Base-by-base conservation (phyloP, 2,888 invertebrate species). In the Scotopteryx bipunctaria region DNA sequence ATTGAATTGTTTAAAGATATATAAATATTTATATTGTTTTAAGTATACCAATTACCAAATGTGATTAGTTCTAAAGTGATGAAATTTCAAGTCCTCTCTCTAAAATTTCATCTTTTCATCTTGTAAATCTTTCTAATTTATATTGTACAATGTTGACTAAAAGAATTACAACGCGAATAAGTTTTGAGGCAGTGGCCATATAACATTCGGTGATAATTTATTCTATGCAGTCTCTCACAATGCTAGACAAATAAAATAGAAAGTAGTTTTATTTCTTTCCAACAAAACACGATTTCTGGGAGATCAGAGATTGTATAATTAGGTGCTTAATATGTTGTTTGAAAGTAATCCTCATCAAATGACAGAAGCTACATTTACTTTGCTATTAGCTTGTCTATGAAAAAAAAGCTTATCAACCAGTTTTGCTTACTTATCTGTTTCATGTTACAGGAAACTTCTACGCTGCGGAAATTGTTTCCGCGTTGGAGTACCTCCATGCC, bases 401-500 rank as follows among this genome's bases (percentile, higher is more conserved):
- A 32, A 14, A 8, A 32, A 6, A 8, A 6, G 8, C n/a, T n/a
- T 15, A 15, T 9, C 19, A 6, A 19, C 1, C 23, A 37, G 13
- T 23, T 21, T 15, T 21, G 2, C 9, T 8, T 23, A 16, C 4
- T 14, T 37, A 4, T 16, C 3, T 27, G n/a, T 13, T 44, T 59
- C 35, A 57, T 50, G 53, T 71, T 62, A 17, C 82, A 94, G 94
- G 95, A 55, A 96, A 96, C 76, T 99, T 99, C 87, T 99, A 98
- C 87, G 95, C 97, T 2, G 93, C 97, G 40, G 99, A 99, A 92
- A 98, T 99, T 66, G 94, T 98, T 16, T 94, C 95, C 52, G 98
- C 98, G 0, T 83, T 99, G 67, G 98, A 98, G 78, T 99, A 99
- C 80, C 93, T 99, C 31, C 99, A 99, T 86, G 93, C 95, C 25